Base-by-base conservation (phyloP, 2,888 invertebrate genomes). In the Strigamia crassipes region DNA sequence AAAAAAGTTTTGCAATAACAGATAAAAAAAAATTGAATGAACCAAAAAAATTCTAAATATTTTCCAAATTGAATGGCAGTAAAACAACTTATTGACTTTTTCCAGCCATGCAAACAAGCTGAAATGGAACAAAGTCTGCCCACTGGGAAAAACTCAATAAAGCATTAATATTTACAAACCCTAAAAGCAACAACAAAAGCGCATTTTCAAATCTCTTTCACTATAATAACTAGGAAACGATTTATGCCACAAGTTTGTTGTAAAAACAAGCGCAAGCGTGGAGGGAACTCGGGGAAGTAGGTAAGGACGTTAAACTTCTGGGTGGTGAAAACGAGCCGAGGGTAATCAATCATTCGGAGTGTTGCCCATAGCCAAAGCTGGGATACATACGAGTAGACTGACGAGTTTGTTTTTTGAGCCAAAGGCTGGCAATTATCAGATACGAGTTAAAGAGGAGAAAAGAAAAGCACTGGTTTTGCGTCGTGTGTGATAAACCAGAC, bases 341-440 rank as follows among this genome's bases (percentile, higher is more conserved):
- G 21, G 61, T 66, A 66, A 66, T 66, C 61, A 66, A 66, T 66
- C 61, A 66, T 66, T 66, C 23, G 21, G 23, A n/a, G 21, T n/a
- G n/a, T 23, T 21, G 61, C 61, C 61, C 61, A 66, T 12, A 66
- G 61, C 23, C 61, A 66, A 21, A 66, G 61, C 21, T 12, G 61
- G 13, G 13, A 18, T 66, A 66, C n/a, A n/a, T 66, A 66, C 61
- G 3, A 27, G 27, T 27, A 3, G 1, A 66, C 12, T 66, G 61
- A 66, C 21, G 21, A 66, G 61, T 66, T 66, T 66, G 21, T 66
- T 66, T 66, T 66, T 66, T 18, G 12, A 23, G 21, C 61, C 23
- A 21, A 23, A 66, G 61, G 61, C 61, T 66, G 61, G 61, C 23
- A 66, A 66, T 66, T 66, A 66, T 66, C 61, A 66, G 23, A 66